A percentile compares a stretch with the other conserved stretches of the same genome.
These are phyloP conservation scores for Octomys mimax DNA, from an alignment of 2,797 vertebrate genomes.

Conservation along the genomic window DNA sequence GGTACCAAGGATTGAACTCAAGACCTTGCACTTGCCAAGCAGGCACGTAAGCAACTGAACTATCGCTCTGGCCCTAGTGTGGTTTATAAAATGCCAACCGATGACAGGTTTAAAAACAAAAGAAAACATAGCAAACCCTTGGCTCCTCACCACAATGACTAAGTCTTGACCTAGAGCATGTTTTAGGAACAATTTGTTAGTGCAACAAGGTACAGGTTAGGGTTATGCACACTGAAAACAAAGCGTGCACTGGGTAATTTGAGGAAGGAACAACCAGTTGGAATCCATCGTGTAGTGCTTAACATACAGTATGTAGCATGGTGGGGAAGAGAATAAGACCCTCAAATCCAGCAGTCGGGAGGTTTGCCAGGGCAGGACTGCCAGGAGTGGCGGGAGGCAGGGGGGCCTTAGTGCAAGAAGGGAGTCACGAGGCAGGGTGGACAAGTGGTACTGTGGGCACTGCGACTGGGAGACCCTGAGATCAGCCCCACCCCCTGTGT, in stretches of 20 bases:
- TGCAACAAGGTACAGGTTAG: not conserved
- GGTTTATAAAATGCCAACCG: not conserved
- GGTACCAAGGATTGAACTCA: no score
- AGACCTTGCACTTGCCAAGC: no score
- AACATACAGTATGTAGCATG: fast-evolving
- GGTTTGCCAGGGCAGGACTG: not conserved
- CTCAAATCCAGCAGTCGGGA: not conserved
- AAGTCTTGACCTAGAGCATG: not conserved
- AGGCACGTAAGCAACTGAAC: no score
- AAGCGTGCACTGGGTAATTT: not conserved
- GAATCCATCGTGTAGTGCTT: not conserved
- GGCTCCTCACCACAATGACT: not conserved
- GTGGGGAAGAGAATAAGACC: not conserved
- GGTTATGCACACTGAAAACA: not conserved
- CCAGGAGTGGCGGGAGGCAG: not conserved
- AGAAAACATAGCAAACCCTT: not conserved
- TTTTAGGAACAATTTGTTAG: not conserved
- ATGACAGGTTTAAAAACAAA: not conserved
- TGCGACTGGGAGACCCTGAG: not conserved
- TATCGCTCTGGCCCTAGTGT: not conserved
- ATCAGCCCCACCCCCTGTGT: not conserved
- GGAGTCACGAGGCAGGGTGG: no score
- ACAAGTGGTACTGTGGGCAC: not conserved
- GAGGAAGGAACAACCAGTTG: not conserved
- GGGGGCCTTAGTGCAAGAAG: not conserved